These are phyloP conservation scores for Hypomecis atomaria DNA, from an alignment of 2,888 invertebrate species.

Conservation along the genomic window DNA sequence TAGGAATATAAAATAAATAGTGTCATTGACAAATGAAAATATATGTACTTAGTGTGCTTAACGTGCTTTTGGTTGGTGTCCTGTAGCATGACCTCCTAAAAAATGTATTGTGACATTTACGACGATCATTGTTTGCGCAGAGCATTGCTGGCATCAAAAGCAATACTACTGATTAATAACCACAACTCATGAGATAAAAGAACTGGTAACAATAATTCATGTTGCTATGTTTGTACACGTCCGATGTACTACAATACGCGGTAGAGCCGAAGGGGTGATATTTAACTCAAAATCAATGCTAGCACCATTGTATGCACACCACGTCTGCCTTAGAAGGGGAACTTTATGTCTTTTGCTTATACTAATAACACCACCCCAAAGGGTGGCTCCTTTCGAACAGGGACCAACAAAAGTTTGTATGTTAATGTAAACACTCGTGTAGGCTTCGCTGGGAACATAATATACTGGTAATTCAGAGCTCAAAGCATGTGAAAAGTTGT, in stretches of 20 bases:
- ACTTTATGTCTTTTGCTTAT: slow-evolving; percentile 79
- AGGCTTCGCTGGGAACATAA: slow-evolving; percentile 69
- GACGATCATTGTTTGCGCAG: not conserved
- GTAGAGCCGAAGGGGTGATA: slow-evolving; percentile 72
- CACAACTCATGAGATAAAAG: slow-evolving; percentile 62
- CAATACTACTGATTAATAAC: slow-evolving; percentile 61
- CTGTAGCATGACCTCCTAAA: not conserved
- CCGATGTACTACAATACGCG: slow-evolving; percentile 57
- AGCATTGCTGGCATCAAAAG: slow-evolving; percentile 39
- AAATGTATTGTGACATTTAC: not conserved
- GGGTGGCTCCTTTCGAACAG: slow-evolving; percentile 72
- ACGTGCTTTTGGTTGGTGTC: too few species aligned
- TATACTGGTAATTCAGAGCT: slow-evolving; percentile 61
- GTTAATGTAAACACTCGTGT: slow-evolving; percentile 80
- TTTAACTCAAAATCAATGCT: slow-evolving; percentile 81
- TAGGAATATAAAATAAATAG: too few species aligned
- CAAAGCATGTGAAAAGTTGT: slow-evolving; percentile 41
- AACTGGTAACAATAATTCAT: slow-evolving; percentile 75
- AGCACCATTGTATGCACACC: slow-evolving; percentile 79
- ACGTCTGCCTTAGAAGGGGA: slow-evolving; percentile 64
- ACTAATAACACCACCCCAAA: slow-evolving; percentile 78
- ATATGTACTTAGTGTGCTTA: too few species aligned
- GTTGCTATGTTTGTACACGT: slow-evolving; percentile 71
- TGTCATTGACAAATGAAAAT: too few species aligned
- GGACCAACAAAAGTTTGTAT: slow-evolving; percentile 75